These are phyloP conservation scores for human (Homo sapiens) DNA, from an alignment of 2,113 vertebrate genomes.

Conservation along the genomic window DNA sequence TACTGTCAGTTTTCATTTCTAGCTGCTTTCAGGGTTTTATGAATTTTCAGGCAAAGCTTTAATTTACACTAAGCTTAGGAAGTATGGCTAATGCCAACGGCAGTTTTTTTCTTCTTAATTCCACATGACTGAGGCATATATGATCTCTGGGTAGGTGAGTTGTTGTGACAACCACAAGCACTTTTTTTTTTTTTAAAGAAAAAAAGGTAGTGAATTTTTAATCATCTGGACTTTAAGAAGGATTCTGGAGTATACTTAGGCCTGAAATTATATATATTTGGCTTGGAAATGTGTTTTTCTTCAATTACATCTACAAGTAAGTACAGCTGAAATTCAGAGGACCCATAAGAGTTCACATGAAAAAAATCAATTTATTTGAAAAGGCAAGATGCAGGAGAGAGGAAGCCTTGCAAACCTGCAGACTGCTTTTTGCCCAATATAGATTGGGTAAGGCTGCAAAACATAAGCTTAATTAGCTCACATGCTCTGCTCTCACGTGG, in stretches of 20 bases:
- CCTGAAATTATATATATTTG: not conserved
- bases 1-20: not conserved
- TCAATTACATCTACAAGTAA: not conserved
- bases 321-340: not conserved
- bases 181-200: not conserved
- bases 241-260: not conserved
- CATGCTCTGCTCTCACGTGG: not conserved
- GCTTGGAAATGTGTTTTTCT: not conserved
- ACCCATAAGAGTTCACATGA: not conserved
- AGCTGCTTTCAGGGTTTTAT: not conserved
- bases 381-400: not conserved
- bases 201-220: not conserved
- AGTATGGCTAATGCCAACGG: not conserved
- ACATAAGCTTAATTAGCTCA: not conserved
- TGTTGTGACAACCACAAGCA: not conserved
- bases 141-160: not conserved
- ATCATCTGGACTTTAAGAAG: not conserved
- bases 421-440: not conserved
- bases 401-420: not conserved
- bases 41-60: not conserved
- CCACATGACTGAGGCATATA: not conserved
- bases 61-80: not conserved
- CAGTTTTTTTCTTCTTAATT: conserved; percentile 19
- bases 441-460: not conserved
- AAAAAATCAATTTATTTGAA: not conserved